Evolutionary conservation across 2,797 vertebrate genomes (phyloP).

Genomic region (Silurus aristotelis): DNA sequence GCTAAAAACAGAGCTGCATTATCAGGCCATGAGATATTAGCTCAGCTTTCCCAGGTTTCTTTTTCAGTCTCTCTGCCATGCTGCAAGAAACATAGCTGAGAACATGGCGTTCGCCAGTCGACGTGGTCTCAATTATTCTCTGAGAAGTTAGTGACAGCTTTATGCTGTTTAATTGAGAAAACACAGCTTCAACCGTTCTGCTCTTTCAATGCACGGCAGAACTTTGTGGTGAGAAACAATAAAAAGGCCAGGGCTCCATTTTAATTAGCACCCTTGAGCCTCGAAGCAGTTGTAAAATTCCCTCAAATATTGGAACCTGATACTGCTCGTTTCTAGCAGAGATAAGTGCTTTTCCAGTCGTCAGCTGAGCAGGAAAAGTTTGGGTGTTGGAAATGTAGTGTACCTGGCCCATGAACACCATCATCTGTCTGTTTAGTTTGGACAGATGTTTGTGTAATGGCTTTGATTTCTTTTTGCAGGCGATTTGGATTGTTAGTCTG

Average conservation of each 20-base stretch:
- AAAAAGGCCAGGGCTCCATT: constrained; percentile 64
- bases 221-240: constrained; percentile 48
- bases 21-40: constrained; percentile 37
- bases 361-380: constrained; percentile 69
- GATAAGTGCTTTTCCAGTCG: constrained; percentile 85
- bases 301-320: constrained; percentile 67
- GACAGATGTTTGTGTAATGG: constrained; percentile 67
- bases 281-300: constrained; percentile 72
- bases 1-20: constrained; percentile 53
- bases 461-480: constrained; percentile 28
- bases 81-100: constrained; percentile 39
- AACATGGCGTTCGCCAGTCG: constrained; percentile 21
- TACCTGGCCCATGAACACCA: constrained; percentile 70
- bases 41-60: constrained; percentile 49
- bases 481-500: constrained; percentile 34
- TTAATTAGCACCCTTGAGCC: constrained; percentile 86
- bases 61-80: constrained; percentile 25
- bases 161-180: constrained; percentile 64
- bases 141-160: constrained; percentile 57
- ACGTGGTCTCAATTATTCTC: constrained; percentile 29
- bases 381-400: constrained; percentile 67
- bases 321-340: constrained; percentile 70
- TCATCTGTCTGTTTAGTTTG: constrained; percentile 64
- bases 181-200: constrained; percentile 52
- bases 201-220: constrained; percentile 42